Percentiles rank a stretch among this genome's conserved stretches.
Conservation (phyloP, 2,888 invertebrate genomes). For the Hirtodrosophila duncani region DNA sequence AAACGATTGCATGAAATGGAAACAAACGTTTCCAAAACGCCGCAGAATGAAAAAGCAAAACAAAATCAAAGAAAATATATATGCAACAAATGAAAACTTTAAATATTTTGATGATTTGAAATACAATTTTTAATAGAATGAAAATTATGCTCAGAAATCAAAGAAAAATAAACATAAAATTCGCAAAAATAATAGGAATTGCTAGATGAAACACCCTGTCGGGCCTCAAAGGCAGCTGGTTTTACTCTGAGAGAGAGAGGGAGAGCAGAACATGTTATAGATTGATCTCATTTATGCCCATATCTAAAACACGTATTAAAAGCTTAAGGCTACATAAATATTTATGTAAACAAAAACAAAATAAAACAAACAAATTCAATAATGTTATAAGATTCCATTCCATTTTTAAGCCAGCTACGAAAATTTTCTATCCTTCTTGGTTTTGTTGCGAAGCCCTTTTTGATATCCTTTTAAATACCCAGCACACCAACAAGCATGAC, state of each 20-base stretch:
- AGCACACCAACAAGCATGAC: too few relatives aligned
- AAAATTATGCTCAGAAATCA: constrained; percentile 15
- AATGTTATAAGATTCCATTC: constrained; percentile 54
- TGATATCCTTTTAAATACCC: too few relatives aligned
- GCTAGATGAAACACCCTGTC: too few relatives aligned
- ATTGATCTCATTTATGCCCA: constrained; percentile 62
- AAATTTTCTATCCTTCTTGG: too few relatives aligned
- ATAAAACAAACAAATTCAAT: constrained; percentile 42
- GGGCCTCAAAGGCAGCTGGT: too few relatives aligned
- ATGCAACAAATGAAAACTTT: constrained; percentile 20
- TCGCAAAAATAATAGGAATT: too few relatives aligned
- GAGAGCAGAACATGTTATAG: constrained; percentile 31
- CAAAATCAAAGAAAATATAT: constrained; percentile 25
- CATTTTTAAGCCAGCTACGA: constrained; percentile 23
- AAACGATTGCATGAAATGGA: constrained; percentile 56
- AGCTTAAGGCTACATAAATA: constrained; percentile 20
- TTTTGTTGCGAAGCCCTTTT: too few relatives aligned
- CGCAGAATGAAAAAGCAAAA: too few relatives aligned
- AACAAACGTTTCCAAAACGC: constrained; percentile 14
- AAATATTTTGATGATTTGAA: constrained; percentile 28
- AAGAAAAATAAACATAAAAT: background rate
- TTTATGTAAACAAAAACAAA: constrained; percentile 15
- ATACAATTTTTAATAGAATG: too few relatives aligned
- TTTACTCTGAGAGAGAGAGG: background rate
- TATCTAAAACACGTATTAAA: constrained; percentile 39